phyloP scores from a whole-genome alignment of 1,140 invertebrate species.

The Drosophila subpulchrella region DNA sequence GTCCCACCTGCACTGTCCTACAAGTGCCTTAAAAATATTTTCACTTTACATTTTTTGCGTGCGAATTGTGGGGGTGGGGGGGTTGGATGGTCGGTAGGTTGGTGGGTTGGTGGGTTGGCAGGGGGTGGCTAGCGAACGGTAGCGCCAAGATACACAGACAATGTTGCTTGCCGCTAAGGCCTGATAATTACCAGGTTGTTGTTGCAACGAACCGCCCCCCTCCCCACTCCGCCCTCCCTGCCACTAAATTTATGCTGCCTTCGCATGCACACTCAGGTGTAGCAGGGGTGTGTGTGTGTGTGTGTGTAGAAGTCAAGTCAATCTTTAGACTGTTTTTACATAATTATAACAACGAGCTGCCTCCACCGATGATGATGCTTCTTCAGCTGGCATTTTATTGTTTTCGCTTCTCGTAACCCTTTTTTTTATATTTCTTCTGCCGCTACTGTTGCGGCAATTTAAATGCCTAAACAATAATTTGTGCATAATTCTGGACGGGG shows the following conservation, averaged over 20 bases:
- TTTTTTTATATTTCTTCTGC: conserved; percentile 11
- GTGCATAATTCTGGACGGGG: conserved; percentile 66
- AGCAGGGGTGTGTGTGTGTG: background rate
- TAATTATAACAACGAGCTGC: conserved; percentile 77
- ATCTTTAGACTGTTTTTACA: conserved; percentile 81
- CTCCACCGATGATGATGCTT: conserved; percentile 41
- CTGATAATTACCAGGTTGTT: conserved; percentile 77
- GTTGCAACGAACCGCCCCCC: conserved; percentile 24
- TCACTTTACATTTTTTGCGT: conserved; percentile 81
- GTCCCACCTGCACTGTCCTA: conserved; percentile 7
- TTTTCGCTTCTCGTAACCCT: conserved; percentile 56
- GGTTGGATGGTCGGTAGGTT: background rate
- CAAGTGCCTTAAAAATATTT: conserved; percentile 71
- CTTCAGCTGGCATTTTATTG: conserved; percentile 69
- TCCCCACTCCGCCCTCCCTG: background rate
- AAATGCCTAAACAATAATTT: conserved; percentile 83
- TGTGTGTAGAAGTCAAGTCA: conserved; percentile 73
- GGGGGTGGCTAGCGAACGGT: conserved; percentile 13
- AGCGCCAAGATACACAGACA: conserved; percentile 68
- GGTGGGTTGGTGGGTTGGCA: background rate
- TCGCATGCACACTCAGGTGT: conserved; percentile 59
- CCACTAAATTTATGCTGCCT: conserved; percentile 71
- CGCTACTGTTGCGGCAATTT: conserved; percentile 56
- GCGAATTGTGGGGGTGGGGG: conserved; percentile 43
- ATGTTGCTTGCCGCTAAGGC: conserved; percentile 76